Evolutionary conservation across 1,140 invertebrate genomes (phyloP).

Genomic region (Ditylenchus dipsaci): DNA sequence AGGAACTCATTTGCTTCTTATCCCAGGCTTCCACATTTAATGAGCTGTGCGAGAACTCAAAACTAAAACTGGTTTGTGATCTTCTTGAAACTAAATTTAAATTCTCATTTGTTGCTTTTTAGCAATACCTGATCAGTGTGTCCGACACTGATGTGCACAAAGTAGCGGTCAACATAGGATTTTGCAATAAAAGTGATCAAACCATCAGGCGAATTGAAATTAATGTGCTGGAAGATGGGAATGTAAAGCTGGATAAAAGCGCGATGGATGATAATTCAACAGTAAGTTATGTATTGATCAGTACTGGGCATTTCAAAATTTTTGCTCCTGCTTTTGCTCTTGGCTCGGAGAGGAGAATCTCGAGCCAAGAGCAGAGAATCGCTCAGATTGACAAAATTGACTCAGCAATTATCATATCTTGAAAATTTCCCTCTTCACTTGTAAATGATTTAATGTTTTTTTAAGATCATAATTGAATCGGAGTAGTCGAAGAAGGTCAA

Average conservation of each 20-base stretch:
- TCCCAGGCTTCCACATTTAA: neutral
- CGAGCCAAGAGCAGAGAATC: no score
- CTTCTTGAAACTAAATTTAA: no score
- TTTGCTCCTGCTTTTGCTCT: no score
- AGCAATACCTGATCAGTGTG: constrained; percentile 19
- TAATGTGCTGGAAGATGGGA: constrained; percentile 15
- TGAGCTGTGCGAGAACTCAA: neutral
- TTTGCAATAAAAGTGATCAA: constrained; percentile 10
- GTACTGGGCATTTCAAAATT: neutral
- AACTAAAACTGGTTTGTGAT: constrained; percentile 2
- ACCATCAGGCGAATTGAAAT: constrained; percentile 13
- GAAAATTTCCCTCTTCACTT: no score
- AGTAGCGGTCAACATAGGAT: constrained; percentile 8
- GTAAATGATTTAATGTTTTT: no score
- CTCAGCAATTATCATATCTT: no score
- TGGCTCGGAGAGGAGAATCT: no score
- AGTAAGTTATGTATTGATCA: neutral
- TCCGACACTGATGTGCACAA: constrained; percentile 11
- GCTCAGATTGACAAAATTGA: no score
- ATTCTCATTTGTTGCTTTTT: constrained; percentile 6
- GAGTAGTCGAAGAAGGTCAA: no score
- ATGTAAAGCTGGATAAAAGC: constrained; percentile 7
- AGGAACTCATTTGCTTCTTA: neutral
- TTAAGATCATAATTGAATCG: no score
- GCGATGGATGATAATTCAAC: neutral